Base-by-base conservation (phyloP, 1,140 invertebrate genomes). In the Penaeus chinensis region DNA sequence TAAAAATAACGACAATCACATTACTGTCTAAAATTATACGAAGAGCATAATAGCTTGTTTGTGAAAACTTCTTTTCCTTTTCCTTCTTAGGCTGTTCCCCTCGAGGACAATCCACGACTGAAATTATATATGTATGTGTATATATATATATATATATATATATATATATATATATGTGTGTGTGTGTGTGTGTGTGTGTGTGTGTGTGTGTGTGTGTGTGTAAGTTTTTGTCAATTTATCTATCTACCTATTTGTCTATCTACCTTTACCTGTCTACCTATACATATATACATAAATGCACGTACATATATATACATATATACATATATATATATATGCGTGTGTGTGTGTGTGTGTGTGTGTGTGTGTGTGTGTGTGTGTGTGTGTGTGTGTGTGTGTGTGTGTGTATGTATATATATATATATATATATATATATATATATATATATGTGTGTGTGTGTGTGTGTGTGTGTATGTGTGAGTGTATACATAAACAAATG, bases 141-240 rank as follows among this genome's bases (percentile, higher is more conserved):
- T 65, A 65, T 65, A 65, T 65, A 65, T 65, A 65, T 65, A 65
- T 65, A 65, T 65, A 65, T 65, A 65, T 65, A 65, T 65, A 65
- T 65, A 65, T 65, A 65, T 65, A 65, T 65, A 65, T 65, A 65
- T 65, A 65, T 65, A 65, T 65, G n/a, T 65, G n/a, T 65, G n/a
- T 65, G n/a, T 65, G n/a, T 65, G n/a, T 65, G n/a, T 65, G n/a
- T 65, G n/a, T 65, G n/a, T 65, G 4, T 65, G 4, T 65, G 4
- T 65, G n/a, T 65, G n/a, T 65, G n/a, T 65, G n/a, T n/a, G n/a
- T n/a, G n/a, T n/a, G n/a, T n/a, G n/a, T n/a, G n/a, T n/a, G n/a
- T n/a, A n/a, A n/a, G n/a, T n/a, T n/a, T n/a, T n/a, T n/a, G n/a
- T n/a, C n/a, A n/a, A n/a, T 65, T 16, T 65, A 65, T 22, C 13